Evolutionary conservation across 2,113 vertebrate species (phyloP).

Genomic region (Oxyruncus cristatus): DNA sequence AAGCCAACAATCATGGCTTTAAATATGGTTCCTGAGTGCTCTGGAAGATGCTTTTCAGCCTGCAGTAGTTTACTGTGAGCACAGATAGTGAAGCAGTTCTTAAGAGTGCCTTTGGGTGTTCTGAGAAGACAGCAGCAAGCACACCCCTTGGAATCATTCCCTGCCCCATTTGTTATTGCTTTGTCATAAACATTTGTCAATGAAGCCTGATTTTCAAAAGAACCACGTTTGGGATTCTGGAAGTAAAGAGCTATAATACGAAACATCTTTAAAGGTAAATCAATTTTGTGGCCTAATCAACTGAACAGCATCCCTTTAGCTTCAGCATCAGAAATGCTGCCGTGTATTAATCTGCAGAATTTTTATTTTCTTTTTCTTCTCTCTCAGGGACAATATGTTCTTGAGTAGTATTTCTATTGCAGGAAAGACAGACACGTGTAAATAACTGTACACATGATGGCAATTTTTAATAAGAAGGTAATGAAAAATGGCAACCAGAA

Average conservation of each 20-base stretch:
- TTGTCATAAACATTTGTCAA: slow-evolving; percentile 39
- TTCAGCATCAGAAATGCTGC: not conserved
- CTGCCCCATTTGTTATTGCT: slow-evolving; percentile 2
- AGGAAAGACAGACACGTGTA: not conserved
- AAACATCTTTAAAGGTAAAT: slow-evolving; percentile 45
- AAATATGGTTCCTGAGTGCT: not conserved
- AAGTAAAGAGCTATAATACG: slow-evolving; percentile 2
- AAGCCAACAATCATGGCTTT: not conserved
- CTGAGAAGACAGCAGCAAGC: not conserved
- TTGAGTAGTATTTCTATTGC: not conserved
- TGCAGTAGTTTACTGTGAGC: not conserved
- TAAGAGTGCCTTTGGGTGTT: slow-evolving; percentile 6
- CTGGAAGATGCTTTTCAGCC: not conserved
- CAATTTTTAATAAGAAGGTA: not conserved
- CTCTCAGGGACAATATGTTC: not conserved
- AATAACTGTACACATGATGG: not conserved
- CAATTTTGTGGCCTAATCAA: slow-evolving; percentile 46
- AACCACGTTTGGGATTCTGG: not conserved
- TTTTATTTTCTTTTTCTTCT: not conserved
- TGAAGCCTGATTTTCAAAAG: slow-evolving; percentile 45
- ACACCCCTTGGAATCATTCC: not conserved
- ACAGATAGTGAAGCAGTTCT: not conserved
- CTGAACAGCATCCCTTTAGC: not conserved
- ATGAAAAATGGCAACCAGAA: not conserved
- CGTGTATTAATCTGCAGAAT: not conserved